Evolutionary conservation across 2,888 invertebrate species (phyloP).

Genomic region (Muschampia plurimacula): DNA sequence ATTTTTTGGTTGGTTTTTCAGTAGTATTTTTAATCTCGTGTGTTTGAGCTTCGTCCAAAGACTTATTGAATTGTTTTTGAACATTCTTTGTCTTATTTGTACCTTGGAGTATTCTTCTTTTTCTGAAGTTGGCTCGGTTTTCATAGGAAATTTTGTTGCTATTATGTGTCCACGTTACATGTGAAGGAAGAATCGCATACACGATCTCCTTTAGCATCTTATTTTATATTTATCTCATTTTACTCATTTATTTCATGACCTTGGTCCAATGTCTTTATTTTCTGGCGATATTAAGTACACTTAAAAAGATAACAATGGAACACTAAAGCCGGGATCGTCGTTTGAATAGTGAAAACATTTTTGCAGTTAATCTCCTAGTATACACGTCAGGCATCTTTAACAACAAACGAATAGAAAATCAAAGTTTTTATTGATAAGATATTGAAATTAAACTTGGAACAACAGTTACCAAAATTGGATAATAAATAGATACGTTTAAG

Average conservation of each 20-base stretch:
- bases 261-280: conserved; percentile 39
- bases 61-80: conserved; percentile 53
- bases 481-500: too few species aligned
- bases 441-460: too few species aligned
- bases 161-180: conserved; percentile 55
- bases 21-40: conserved; percentile 66
- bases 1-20: conserved; percentile 45
- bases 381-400: too few species aligned
- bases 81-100: conserved; percentile 46
- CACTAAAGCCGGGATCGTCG: conserved; percentile 26
- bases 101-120: conserved; percentile 53
- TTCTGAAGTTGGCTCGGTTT: conserved; percentile 60
- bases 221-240: conserved; percentile 71
- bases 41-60: conserved; percentile 79
- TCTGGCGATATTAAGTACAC: conserved; percentile 10
- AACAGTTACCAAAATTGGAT: too few species aligned
- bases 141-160: conserved; percentile 58
- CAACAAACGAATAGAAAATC: too few species aligned
- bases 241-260: conserved; percentile 58
- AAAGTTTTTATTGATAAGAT: too few species aligned
- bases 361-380: not conserved
- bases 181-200: conserved; percentile 71
- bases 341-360: not conserved
- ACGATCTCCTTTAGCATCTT: conserved; percentile 81
- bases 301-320: conserved; percentile 11